Base-by-base conservation (phyloP, 2,113 vertebrate species). In the Amia ocellicauda region DNA sequence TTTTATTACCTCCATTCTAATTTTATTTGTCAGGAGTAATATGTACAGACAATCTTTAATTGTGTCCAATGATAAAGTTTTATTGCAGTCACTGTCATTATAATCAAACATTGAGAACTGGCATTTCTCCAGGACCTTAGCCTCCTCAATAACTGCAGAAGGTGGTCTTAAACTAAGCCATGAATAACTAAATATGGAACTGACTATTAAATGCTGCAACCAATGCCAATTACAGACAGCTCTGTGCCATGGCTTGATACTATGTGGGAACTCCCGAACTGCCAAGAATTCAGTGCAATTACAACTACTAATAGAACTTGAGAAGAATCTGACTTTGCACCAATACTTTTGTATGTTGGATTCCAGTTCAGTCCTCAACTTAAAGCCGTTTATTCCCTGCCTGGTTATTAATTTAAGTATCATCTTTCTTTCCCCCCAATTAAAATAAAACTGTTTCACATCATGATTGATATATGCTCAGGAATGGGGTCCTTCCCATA, bases 201-300 rank as follows among this genome's bases (percentile, higher is more conserved):
- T 58, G 55, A 54, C 36, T 62, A 16, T 68, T 52, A 72, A 63
- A 43, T 52, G 20, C 42, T 45, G 62, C 14, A 67, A 62, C 42
- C 64, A 64, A 69, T 71, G 74, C 66, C 70, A 73, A 81, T 75
- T 69, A 69, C 68, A 72, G 17, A n/a, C 63, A 24, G 26, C 41
- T 26, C 47, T 14, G 29, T 60, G 64, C 64, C 53, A 67, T n/a
- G 73, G 62, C 50, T 41, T 5, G 43, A 55, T 11, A n/a, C n/a
- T n/a, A n/a, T n/a, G n/a, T n/a, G 20, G 54, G n/a, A n/a, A 54
- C 3, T 24, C 41, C 27, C 11, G 51, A n/a, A 22, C 47, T 40
- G 62, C n/a, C 8, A 54, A 64, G 27, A 55, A 65, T n/a, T 17
- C 42, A 64, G 45, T 29, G 28, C 50, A 67, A 51, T 29, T 55